Evolutionary conservation across 2,888 invertebrate genomes (phyloP).

Genomic region (Dryocosmus kuriphilus): DNA sequence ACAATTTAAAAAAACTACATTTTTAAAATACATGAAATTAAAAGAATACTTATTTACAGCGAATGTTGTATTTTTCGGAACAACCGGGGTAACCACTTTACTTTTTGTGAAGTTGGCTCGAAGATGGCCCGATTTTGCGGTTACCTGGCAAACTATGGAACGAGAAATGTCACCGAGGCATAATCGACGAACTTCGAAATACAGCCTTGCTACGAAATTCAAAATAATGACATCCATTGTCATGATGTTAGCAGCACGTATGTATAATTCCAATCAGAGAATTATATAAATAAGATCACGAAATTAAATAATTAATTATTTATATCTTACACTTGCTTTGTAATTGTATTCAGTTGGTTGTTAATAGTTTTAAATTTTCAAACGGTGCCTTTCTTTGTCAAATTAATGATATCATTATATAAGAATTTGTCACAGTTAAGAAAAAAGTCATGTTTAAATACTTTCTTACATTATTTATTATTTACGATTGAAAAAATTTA

Average conservation of each 20-base stretch:
- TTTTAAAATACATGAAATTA: not conserved
- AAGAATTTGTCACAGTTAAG: no score
- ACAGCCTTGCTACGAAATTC: constrained; percentile 73
- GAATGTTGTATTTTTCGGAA: constrained; percentile 80
- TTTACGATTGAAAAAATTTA: no score
- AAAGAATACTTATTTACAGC: constrained; percentile 44
- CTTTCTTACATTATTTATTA: no score
- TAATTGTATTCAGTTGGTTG: no score
- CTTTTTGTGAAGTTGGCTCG: constrained; percentile 79
- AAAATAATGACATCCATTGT: constrained; percentile 77
- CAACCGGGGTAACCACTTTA: constrained; percentile 79
- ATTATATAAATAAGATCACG: constrained; percentile 5
- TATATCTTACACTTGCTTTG: no score
- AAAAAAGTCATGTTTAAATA: no score
- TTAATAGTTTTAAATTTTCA: no score
- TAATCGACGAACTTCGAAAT: constrained; percentile 58
- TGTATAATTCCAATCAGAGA: constrained; percentile 50
- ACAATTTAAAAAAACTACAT: not conserved
- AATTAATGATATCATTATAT: no score
- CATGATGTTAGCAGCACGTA: constrained; percentile 78
- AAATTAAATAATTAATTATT: no score
- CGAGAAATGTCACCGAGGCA: constrained; percentile 72
- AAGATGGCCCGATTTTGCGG: constrained; percentile 79
- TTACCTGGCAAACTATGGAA: constrained; percentile 79
- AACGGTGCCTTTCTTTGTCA: no score